These are phyloP conservation scores for Matsumurasca onukii DNA, from an alignment of 1,140 invertebrate genomes.

Conservation along the genomic window DNA sequence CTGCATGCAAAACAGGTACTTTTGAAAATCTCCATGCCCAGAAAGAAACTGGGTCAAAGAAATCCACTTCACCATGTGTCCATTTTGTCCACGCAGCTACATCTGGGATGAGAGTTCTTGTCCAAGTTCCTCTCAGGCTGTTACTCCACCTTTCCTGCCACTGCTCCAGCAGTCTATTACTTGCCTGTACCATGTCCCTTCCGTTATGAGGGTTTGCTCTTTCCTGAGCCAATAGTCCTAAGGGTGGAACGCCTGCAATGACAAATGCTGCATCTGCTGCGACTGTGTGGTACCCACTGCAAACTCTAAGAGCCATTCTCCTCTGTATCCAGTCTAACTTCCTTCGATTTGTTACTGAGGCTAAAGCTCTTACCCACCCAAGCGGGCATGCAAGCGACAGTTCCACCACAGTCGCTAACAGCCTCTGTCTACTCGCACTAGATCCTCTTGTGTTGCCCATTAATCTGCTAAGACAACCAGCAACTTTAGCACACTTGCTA, in stretches of 20 bases:
- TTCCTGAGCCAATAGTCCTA: not conserved
- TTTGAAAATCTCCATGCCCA: conserved; percentile 47
- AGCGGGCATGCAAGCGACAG: not conserved
- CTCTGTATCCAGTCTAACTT: not conserved
- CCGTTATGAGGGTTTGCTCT: not conserved
- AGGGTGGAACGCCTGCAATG: not conserved
- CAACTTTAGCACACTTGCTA: not conserved
- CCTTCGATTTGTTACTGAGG: not conserved
- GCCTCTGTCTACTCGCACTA: not conserved
- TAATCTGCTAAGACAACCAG: not conserved
- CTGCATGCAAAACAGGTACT: conserved; percentile 40
- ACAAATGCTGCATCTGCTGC: conserved; percentile 3
- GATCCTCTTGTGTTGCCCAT: not conserved
- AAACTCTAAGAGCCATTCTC: conserved; percentile 1
- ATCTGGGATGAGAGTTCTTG: conserved; percentile 34
- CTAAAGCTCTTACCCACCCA: not conserved
- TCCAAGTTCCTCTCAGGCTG: conserved; percentile 34
- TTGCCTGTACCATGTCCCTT: not conserved
- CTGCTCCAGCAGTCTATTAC: conserved; percentile 10
- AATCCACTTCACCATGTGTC: conserved; percentile 37
- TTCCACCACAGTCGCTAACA: not conserved
- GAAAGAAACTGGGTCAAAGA: conserved; percentile 43
- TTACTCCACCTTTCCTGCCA: conserved; percentile 36
- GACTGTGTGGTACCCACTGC: not conserved
- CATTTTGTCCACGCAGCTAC: conserved; percentile 34